Percentiles rank a stretch among this genome's conserved stretches.
Conservation (phyloP, 1,140 invertebrate genomes). For the Temnothorax curvispinosus region DNA sequence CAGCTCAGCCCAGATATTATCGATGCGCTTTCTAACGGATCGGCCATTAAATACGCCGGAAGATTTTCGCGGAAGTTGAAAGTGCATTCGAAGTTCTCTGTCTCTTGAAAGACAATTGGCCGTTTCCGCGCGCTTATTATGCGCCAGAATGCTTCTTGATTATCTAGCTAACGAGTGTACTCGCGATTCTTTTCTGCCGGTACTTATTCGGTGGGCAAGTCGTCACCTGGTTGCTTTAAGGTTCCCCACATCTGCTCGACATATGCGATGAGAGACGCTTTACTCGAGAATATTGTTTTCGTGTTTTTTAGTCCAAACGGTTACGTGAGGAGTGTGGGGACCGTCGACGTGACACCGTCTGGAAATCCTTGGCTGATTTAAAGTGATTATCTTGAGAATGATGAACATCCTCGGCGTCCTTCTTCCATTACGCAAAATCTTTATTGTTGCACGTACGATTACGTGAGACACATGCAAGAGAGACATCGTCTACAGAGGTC, state of each 20-base stretch:
- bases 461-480: background rate
- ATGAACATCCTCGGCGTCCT: conserved; percentile 13
- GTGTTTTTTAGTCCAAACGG: background rate
- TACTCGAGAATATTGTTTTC: conserved; percentile 46
- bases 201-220: background rate
- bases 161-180: conserved; percentile 52
- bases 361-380: conserved; percentile 48
- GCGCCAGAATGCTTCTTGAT: conserved; percentile 10
- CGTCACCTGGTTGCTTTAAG: background rate
- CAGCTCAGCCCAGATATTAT: background rate
- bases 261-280: conserved; percentile 57
- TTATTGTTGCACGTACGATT: conserved; percentile 19
- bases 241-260: conserved; percentile 57
- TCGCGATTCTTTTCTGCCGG: background rate
- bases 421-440: conserved; percentile 34
- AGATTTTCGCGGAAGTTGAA: conserved; percentile 29
- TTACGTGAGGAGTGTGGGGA: background rate
- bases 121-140: conserved; percentile 23
- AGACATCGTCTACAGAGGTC: background rate
- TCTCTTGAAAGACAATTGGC: conserved; percentile 40
- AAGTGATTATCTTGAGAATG: conserved; percentile 20
- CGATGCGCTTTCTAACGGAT: background rate
- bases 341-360: conserved; percentile 31
- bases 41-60: background rate
- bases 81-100: conserved; percentile 2